phyloP scores from a whole-genome alignment of 2,888 invertebrate genomes.

The Pristionchus entomophagus region DNA sequence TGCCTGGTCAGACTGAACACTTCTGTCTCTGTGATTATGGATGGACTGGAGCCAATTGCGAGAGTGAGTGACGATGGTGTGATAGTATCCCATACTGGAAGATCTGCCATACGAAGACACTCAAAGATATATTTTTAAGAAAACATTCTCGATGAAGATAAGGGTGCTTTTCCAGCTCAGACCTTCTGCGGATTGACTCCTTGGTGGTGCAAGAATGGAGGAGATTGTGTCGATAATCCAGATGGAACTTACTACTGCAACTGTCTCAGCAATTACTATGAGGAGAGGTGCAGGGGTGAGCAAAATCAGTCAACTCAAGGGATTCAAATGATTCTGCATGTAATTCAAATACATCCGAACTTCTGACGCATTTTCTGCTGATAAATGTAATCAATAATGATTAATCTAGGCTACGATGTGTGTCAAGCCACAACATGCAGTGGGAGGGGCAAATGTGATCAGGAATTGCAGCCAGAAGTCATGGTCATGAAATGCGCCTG shows the following conservation, averaged over 20 bases:
- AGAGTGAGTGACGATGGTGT: background rate
- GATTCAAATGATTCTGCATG: too few species aligned
- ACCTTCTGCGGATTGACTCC: slow-evolving; percentile 13
- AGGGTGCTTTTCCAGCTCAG: background rate
- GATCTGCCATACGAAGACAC: too few species aligned
- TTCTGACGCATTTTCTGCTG: too few species aligned
- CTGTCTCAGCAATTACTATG: background rate
- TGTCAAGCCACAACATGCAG: slow-evolving; percentile 3
- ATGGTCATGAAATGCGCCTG: slow-evolving; percentile 3
- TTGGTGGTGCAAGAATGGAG: slow-evolving; percentile 39
- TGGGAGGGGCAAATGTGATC: background rate
- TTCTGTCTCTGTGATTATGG: slow-evolving; percentile 3
- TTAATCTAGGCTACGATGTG: background rate
- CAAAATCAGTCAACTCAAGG: too few species aligned
- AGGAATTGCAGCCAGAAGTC: background rate
- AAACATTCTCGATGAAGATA: too few species aligned
- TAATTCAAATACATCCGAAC: too few species aligned
- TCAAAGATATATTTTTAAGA: too few species aligned
- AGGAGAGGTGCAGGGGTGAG: slow-evolving; percentile 4
- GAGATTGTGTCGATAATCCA: background rate
- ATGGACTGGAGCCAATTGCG: slow-evolving; percentile 7
- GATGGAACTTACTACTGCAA: background rate
- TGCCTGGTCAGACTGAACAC: background rate
- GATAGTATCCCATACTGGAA: too few species aligned
- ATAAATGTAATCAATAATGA: background rate